phyloP scores from a whole-genome alignment of 2,888 invertebrate genomes.

The Argynnis bischoffii region DNA sequence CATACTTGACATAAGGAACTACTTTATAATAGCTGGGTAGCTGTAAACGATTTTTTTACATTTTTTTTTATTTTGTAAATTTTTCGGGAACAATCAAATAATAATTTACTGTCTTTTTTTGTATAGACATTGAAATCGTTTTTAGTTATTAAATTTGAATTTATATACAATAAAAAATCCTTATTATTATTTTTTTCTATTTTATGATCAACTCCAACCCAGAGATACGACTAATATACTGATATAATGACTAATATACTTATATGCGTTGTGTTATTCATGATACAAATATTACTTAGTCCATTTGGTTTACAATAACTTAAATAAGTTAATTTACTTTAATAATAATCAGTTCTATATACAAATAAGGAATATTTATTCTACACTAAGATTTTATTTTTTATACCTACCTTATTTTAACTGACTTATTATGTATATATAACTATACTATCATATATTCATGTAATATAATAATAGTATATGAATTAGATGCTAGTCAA shows the following conservation, averaged over 20 bases:
- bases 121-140: too few relatives aligned
- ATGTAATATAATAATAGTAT: constrained; percentile 43
- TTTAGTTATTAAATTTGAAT: too few relatives aligned
- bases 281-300: constrained; percentile 5
- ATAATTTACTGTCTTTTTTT: too few relatives aligned
- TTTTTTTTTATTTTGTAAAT: constrained; percentile 1
- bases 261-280: neutral
- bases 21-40: too few relatives aligned
- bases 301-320: neutral
- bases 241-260: constrained; percentile 5
- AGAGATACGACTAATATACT: neutral
- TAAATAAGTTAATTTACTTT: constrained; percentile 4
- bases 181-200: too few relatives aligned
- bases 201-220: neutral
- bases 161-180: too few relatives aligned
- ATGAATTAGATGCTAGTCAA: constrained; percentile 78
- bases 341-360: constrained; percentile 8
- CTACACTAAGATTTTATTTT: constrained; percentile 27
- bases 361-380: constrained; percentile 25
- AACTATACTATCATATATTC: constrained; percentile 26
- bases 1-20: neutral
- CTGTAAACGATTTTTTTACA: neutral
- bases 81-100: neutral
- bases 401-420: constrained; percentile 13
- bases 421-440: constrained; percentile 21